Percentiles rank a stretch among this genome's conserved stretches.
Evolutionary conservation across 2,888 invertebrate species (phyloP).

Genomic region (Lathronympha strigana): DNA sequence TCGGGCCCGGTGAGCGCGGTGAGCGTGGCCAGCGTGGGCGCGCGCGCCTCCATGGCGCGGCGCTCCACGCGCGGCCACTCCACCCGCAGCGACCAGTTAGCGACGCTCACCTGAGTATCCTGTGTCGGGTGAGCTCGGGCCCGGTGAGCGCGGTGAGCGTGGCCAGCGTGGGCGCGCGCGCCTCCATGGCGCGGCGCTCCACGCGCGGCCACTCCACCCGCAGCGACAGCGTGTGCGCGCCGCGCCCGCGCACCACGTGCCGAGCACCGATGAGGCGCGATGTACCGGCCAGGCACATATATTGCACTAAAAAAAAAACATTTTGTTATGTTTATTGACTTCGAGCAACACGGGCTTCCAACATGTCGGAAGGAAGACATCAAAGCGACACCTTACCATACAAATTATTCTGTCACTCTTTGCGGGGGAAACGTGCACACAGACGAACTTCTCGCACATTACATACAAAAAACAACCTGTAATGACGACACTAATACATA

Average conservation of each 20-base stretch:
- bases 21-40: conserved; percentile 64
- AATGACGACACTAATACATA: too few relatives aligned
- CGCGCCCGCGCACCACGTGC: conserved; percentile 56
- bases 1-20: conserved; percentile 70
- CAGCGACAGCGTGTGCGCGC: conserved; percentile 58
- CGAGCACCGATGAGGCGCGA: conserved; percentile 56
- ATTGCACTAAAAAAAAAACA: conserved; percentile 62
- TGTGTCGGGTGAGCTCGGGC: conserved; percentile 62
- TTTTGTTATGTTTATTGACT: background rate
- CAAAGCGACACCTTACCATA: too few relatives aligned
- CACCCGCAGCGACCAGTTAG: conserved; percentile 51
- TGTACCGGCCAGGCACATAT: conserved; percentile 53
- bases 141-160: conserved; percentile 70
- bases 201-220: conserved; percentile 64
- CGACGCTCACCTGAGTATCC: conserved; percentile 63
- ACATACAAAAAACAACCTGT: too few relatives aligned
- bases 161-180: conserved; percentile 61
- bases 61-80: conserved; percentile 67
- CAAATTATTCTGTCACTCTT: too few relatives aligned
- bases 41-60: conserved; percentile 55
- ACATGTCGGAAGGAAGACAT: too few relatives aligned
- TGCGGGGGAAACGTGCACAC: too few relatives aligned
- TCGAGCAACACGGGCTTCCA: too few relatives aligned
- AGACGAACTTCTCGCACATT: too few relatives aligned
- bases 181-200: conserved; percentile 60